Conservation (phyloP, 2,888 invertebrate genomes). For the Abscondita cerata region DNA sequence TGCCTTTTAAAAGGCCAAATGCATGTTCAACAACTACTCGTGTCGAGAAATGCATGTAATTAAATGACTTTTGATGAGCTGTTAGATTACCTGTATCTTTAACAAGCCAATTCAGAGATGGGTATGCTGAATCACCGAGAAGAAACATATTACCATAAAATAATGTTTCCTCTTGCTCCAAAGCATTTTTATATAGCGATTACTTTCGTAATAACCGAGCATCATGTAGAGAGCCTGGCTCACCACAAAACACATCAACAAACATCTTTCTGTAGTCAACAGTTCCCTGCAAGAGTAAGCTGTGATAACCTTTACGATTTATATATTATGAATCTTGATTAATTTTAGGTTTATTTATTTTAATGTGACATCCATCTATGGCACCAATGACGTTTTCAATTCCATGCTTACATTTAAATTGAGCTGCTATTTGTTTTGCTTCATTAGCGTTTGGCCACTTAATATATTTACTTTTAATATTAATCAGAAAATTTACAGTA, state of each 20-base stretch:
- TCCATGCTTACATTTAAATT: slow-evolving; percentile 15
- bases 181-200: slow-evolving; percentile 21
- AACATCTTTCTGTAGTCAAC: slow-evolving; percentile 42
- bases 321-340: slow-evolving; percentile 36
- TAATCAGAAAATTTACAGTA: slow-evolving; percentile 1
- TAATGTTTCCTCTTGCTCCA: slow-evolving; percentile 9
- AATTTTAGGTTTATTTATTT: slow-evolving; percentile 31
- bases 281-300: slow-evolving; percentile 42
- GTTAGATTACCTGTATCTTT: slow-evolving; percentile 44
- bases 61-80: slow-evolving; percentile 45
- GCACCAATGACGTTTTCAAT: slow-evolving; percentile 37
- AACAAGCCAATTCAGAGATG: slow-evolving; percentile 37
- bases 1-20: slow-evolving; percentile 44
- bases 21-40: slow-evolving; percentile 45
- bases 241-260: slow-evolving; percentile 43
- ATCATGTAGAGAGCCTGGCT: slow-evolving; percentile 43
- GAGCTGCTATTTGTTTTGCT: slow-evolving; percentile 8
- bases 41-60: slow-evolving; percentile 38
- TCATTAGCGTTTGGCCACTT: slow-evolving; percentile 3
- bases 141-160: slow-evolving; percentile 24
- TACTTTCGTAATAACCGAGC: slow-evolving; percentile 35
- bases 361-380: slow-evolving; percentile 39
- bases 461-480: background rate
- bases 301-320: slow-evolving; percentile 36
- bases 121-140: slow-evolving; percentile 46